These are phyloP conservation scores for Trichogramma pretiosum DNA, from an alignment of 1,140 invertebrate species.

Conservation along the genomic window DNA sequence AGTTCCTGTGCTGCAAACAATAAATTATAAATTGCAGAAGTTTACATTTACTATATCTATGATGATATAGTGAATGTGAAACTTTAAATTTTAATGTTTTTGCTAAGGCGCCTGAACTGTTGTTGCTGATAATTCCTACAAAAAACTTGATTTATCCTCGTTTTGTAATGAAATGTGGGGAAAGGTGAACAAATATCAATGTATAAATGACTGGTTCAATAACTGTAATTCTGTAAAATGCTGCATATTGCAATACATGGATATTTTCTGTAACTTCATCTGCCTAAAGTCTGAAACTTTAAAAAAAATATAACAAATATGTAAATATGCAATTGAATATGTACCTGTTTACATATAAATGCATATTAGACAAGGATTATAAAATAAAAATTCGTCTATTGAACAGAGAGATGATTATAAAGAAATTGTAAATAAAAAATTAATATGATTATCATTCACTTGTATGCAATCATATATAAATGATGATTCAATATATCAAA, in stretches of 20 bases:
- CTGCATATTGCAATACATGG: conserved; percentile 14
- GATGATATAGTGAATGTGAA: no score
- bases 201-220: conserved; percentile 1
- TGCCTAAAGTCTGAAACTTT: conserved; percentile 19
- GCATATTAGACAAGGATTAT: conserved; percentile 9
- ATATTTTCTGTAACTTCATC: conserved; percentile 14
- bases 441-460: conserved; percentile 34
- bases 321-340: conserved; percentile 7
- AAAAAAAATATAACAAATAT: conserved; percentile 15
- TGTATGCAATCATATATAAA: conserved; percentile 34
- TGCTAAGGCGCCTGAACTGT: no score
- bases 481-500: conserved; percentile 41
- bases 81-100: no score
- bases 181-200: neutral
- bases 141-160: no score
- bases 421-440: conserved; percentile 34
- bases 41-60: no score
- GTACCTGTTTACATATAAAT: conserved; percentile 19
- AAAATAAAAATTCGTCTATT: conserved; percentile 16
- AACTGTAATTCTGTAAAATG: conserved; percentile 14
- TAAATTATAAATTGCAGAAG: no score
- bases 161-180: no score
- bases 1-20: no score
- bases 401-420: conserved; percentile 20
- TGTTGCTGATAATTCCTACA: no score